These are phyloP conservation scores for Sphaerophoria taeniata DNA, from an alignment of 2,888 invertebrate species.

Conservation along the genomic window DNA sequence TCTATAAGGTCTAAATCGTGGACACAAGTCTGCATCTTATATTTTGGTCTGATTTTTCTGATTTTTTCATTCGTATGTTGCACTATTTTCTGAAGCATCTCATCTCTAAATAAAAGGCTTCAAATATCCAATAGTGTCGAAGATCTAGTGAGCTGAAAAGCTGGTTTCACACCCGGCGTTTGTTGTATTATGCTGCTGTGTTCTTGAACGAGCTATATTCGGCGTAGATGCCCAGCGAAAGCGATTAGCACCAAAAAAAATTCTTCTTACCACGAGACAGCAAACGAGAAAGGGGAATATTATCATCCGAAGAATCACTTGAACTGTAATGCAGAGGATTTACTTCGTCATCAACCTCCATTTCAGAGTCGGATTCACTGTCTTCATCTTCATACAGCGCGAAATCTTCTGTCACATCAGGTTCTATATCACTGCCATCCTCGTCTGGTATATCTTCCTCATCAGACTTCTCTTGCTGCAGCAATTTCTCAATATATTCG, in stretches of 20 bases:
- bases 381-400: slow-evolving; percentile 13
- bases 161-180: not conserved
- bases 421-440: slow-evolving; percentile 32
- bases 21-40: too few species aligned
- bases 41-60: not conserved
- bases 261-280: slow-evolving; percentile 3
- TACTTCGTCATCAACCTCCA: slow-evolving; percentile 9
- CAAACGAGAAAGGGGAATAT: not conserved
- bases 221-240: not conserved
- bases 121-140: slow-evolving; percentile 3
- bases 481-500: too few species aligned
- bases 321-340: not conserved
- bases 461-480: too few species aligned
- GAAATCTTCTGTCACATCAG: slow-evolving; percentile 29
- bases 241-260: slow-evolving; percentile 9
- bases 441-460: slow-evolving; percentile 43
- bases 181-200: slow-evolving; percentile 6
- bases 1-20: too few species aligned
- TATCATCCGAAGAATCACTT: slow-evolving; percentile 4
- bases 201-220: not conserved
- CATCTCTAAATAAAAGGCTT: slow-evolving; percentile 3
- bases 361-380: slow-evolving; percentile 35
- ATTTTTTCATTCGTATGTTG: not conserved
- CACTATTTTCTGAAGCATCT: not conserved
- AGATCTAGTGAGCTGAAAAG: not conserved